phyloP scores from a whole-genome alignment of 2,888 invertebrate species.

The Pecten maximus region DNA sequence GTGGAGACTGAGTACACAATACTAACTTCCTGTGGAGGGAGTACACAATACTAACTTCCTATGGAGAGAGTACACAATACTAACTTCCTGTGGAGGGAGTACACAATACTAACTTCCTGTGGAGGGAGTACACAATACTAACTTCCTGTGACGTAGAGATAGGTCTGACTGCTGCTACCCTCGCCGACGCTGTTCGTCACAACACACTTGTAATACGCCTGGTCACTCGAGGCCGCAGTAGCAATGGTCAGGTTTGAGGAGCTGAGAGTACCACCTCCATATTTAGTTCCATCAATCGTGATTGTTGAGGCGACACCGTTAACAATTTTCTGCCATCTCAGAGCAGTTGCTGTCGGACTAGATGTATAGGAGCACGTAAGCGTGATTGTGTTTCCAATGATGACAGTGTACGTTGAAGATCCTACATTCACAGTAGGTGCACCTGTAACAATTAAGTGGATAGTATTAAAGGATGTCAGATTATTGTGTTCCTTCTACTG shows the following conservation, averaged over 20 bases:
- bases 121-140: conserved; percentile 13
- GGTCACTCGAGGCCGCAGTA: neutral
- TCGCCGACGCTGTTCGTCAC: conserved; percentile 47
- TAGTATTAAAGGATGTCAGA: no score
- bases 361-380: conserved; percentile 37
- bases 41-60: neutral
- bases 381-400: conserved; percentile 42
- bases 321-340: conserved; percentile 43
- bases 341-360: conserved; percentile 36
- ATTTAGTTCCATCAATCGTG: conserved; percentile 39
- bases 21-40: neutral
- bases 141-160: conserved; percentile 49
- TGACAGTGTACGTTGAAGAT: conserved; percentile 31
- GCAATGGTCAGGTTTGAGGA: neutral
- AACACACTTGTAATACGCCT: conserved; percentile 16
- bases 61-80: no score
- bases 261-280: conserved; percentile 41
- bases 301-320: conserved; percentile 37
- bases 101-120: neutral
- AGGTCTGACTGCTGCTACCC: conserved; percentile 48
- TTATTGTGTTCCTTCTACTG: no score
- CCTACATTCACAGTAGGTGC: conserved; percentile 42
- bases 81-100: no score
- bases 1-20: neutral
- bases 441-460: conserved; percentile 25